Conservation (phyloP, 2,113 vertebrate genomes). For the Gallinago paraguaiae region DNA sequence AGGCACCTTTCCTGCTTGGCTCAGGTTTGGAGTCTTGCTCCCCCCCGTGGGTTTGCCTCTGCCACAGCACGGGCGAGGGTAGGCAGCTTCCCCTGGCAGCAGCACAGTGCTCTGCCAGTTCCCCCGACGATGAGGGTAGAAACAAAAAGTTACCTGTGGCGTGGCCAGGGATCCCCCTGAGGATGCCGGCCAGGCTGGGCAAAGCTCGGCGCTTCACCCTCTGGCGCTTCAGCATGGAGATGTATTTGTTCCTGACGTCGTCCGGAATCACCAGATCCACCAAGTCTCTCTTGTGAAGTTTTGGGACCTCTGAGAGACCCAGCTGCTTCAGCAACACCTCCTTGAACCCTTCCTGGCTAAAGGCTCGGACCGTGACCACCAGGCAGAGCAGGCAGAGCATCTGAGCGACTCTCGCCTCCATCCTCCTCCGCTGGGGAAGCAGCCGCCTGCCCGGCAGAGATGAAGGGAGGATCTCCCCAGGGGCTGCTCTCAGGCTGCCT, state of each 20-base stretch:
- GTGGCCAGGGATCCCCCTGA: conserved; percentile 85
- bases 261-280: conserved; percentile 84
- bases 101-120: background rate
- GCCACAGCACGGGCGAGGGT: rapidly evolving
- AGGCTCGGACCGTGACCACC: conserved; percentile 24
- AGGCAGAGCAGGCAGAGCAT: conserved; percentile 70
- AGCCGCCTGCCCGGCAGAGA: background rate
- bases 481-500: background rate
- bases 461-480: background rate
- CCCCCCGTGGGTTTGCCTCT: rapidly evolving
- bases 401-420: background rate
- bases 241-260: conserved; percentile 84
- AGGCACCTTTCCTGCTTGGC: background rate
- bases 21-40: background rate
- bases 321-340: conserved; percentile 82
- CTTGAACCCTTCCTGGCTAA: conserved; percentile 81
- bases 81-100: background rate
- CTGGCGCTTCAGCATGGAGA: conserved; percentile 85
- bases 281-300: conserved; percentile 82
- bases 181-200: conserved; percentile 87
- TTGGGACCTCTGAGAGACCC: conserved; percentile 81
- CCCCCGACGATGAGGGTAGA: background rate
- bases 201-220: conserved; percentile 83
- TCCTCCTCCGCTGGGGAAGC: background rate
- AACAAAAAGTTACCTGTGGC: conserved; percentile 75